A percentile compares a stretch with the other conserved stretches of the same genome.
These are phyloP conservation scores for Donacobius atricapilla DNA, from an alignment of 2,113 vertebrate genomes.

Conservation along the genomic window DNA sequence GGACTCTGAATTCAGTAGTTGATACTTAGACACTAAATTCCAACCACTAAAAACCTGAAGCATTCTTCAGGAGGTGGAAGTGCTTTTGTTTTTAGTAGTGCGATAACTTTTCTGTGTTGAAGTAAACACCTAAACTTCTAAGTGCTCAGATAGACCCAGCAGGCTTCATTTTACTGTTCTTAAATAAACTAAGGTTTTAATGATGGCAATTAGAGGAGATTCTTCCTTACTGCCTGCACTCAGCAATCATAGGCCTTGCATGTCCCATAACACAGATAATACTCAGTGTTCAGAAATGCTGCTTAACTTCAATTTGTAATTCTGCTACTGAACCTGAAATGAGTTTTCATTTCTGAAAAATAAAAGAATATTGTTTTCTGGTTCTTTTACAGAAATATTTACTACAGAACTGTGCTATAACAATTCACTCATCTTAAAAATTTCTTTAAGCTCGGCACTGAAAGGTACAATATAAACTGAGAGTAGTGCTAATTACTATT, in stretches of 20 bases:
- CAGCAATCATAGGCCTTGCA: not conserved
- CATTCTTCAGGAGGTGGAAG: not conserved
- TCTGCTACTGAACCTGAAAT: not conserved
- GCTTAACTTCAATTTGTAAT: not conserved
- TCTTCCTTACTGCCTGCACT: not conserved
- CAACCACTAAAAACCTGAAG: not conserved
- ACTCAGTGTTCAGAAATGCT: not conserved
- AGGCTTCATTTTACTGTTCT: not conserved
- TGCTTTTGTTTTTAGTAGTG: not conserved
- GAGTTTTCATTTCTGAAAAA: not conserved
- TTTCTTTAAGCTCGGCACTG: not conserved
- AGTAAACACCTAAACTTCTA: not conserved
- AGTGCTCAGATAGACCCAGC: not conserved
- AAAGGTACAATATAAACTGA: not conserved
- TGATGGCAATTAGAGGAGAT: not conserved
- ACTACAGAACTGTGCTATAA: not conserved
- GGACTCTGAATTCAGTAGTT: not conserved
- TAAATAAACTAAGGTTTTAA: not conserved
- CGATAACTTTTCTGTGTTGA: not conserved
- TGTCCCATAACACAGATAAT: not conserved
- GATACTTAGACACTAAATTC: not conserved
- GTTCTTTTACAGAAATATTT: not conserved
- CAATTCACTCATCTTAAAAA: not conserved
- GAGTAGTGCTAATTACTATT: not conserved
- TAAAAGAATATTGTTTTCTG: not conserved